Percentiles rank a stretch among this genome's conserved stretches.
Conservation (phyloP, 2,113 vertebrate species). For the Sapayoa aenigma region DNA sequence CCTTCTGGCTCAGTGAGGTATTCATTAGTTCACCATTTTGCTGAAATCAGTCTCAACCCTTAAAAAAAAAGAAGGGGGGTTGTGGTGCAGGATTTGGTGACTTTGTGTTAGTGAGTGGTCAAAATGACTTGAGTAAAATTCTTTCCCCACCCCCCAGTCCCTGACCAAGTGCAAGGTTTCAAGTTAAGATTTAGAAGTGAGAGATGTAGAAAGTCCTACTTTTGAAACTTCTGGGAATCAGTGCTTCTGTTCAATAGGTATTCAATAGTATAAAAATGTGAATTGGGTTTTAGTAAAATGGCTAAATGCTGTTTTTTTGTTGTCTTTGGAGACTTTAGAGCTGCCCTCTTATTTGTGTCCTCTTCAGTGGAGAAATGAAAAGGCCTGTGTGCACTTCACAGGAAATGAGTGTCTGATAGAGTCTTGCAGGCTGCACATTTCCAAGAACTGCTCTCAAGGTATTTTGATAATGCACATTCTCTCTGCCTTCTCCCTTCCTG, state of each 20-base stretch:
- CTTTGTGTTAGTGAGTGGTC: background rate
- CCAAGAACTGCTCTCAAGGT: slow-evolving; percentile 69
- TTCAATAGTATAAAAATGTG: background rate
- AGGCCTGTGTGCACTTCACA: slow-evolving; percentile 52
- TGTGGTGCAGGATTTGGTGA: background rate
- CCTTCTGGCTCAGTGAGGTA: background rate
- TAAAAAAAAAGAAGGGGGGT: background rate
- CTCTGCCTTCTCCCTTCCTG: slow-evolving; percentile 58
- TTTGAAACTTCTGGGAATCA: background rate
- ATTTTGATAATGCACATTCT: slow-evolving; percentile 68
- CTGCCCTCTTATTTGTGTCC: slow-evolving; percentile 35
- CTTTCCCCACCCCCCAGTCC: accelerated
- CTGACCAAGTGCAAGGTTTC: background rate
- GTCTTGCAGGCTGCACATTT: slow-evolving; percentile 62
- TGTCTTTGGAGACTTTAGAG: slow-evolving; percentile 1
- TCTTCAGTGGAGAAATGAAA: slow-evolving; percentile 49
- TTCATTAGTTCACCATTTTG: background rate
- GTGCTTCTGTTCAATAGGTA: background rate
- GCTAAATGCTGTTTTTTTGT: background rate
- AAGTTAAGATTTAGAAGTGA: slow-evolving; percentile 7
- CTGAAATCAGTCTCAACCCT: background rate
- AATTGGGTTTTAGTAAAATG: background rate
- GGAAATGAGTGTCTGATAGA: slow-evolving; percentile 67
- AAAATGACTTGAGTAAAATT: background rate
- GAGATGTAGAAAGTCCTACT: background rate